These are phyloP conservation scores for Notamacropus eugenii DNA, from an alignment of 2,797 vertebrate species.

Conservation along the genomic window DNA sequence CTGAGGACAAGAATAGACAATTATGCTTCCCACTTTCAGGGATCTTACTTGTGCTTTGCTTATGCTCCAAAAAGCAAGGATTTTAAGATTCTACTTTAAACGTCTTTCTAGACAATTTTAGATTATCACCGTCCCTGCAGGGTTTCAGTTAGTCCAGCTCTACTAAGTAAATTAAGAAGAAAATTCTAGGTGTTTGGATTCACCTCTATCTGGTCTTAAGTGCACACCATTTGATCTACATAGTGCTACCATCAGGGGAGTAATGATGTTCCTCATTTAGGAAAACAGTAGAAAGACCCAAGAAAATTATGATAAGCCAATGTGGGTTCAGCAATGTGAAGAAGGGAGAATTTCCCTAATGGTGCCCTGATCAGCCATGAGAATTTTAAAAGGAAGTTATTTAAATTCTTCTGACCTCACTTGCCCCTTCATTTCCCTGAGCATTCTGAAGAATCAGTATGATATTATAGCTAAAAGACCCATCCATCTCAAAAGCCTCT, in stretches of 20 bases:
- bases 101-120: slow-evolving; percentile 8
- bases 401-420: background rate
- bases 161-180: background rate
- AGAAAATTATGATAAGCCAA: background rate
- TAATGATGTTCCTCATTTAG: background rate
- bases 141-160: background rate
- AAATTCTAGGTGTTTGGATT: background rate
- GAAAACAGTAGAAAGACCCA: background rate
- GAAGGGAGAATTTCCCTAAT: background rate
- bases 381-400: background rate
- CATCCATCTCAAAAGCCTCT: background rate
- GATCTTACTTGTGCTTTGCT: background rate
- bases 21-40: background rate
- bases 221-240: rapidly evolving
- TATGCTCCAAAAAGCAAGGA: background rate
- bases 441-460: background rate
- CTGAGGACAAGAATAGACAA: background rate
- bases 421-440: background rate
- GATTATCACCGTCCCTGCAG: background rate
- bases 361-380: background rate
- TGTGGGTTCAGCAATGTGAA: background rate
- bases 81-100: background rate
- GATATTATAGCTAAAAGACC: background rate
- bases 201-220: background rate
- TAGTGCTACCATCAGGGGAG: background rate